These are phyloP conservation scores for Smittia aterrima DNA, from an alignment of 2,888 invertebrate species.

Conservation along the genomic window DNA sequence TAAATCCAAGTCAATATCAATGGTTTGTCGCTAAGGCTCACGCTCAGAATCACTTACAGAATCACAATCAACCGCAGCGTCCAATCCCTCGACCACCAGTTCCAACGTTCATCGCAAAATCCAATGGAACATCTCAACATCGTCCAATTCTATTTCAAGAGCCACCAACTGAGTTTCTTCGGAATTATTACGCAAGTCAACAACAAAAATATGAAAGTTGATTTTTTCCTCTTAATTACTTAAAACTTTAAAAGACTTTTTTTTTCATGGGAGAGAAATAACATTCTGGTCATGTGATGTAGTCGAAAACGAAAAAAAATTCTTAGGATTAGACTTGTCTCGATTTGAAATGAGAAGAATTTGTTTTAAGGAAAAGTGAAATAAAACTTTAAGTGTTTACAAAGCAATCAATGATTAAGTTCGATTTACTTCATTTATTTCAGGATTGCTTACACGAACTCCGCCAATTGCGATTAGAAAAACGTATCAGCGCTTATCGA, in stretches of 20 bases:
- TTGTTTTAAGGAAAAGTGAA: too few species aligned
- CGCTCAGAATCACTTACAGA: neutral
- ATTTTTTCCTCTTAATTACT: neutral
- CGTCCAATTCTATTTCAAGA: neutral
- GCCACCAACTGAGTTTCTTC: neutral
- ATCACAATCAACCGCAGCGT: neutral
- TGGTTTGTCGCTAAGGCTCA: neutral
- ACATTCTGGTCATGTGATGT: too few species aligned
- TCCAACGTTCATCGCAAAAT: neutral
- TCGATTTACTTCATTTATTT: too few species aligned
- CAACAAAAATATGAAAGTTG: too few species aligned
- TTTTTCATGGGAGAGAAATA: too few species aligned
- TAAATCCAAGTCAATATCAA: neutral
- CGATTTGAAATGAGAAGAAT: too few species aligned
- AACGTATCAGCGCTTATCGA: too few species aligned
- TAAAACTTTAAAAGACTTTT: too few species aligned
- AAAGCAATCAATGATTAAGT: too few species aligned
- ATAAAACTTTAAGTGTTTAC: too few species aligned
- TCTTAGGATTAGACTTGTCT: neutral
- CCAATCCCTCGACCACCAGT: constrained; percentile 15
- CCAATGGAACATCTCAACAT: neutral
- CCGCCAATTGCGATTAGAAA: too few species aligned
- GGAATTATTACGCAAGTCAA: constrained; percentile 13
- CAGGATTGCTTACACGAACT: too few species aligned
- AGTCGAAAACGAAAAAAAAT: neutral